Evolutionary conservation across 1,140 invertebrate species (phyloP).

Genomic region (Aphelinus certus): DNA sequence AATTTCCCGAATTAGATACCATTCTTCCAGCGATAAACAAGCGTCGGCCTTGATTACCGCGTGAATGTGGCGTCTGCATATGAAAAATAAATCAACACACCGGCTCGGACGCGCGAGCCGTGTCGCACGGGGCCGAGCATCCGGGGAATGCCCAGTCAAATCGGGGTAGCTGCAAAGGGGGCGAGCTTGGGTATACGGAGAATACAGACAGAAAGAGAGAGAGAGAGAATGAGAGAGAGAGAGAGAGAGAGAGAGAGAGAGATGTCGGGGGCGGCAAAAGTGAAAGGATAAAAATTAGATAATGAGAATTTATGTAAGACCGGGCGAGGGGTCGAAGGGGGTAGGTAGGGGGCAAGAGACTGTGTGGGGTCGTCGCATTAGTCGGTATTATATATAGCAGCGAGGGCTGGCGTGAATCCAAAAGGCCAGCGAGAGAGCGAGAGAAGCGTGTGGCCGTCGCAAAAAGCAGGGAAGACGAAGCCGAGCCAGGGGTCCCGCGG

Average conservation of each 20-base stretch:
- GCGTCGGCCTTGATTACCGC: too few species aligned
- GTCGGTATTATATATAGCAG: conserved; percentile 8
- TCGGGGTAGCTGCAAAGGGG: not conserved
- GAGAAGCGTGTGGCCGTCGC: not conserved
- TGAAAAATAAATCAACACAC: too few species aligned
- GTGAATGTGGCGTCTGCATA: too few species aligned
- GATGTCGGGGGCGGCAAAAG: not conserved
- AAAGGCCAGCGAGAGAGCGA: not conserved
- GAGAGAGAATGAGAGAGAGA: not conserved
- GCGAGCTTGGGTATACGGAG: not conserved
- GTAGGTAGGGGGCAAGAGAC: too few species aligned
- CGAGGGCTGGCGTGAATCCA: too few species aligned
- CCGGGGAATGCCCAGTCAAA: not conserved
- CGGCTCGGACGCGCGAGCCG: too few species aligned
- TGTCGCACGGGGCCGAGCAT: too few species aligned
- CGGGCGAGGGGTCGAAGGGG: not conserved
- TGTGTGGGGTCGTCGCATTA: not conserved
- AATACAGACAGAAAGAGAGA: not conserved
- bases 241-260: conserved; percentile 4
- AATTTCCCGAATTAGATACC: too few species aligned
- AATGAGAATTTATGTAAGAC: conserved; percentile 21
- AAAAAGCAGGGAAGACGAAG: conserved; percentile 17
- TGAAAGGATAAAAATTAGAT: conserved; percentile 29
- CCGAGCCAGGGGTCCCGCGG: conserved; percentile 26
- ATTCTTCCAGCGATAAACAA: too few species aligned